These are phyloP conservation scores for Bembecia ichneumoniformis DNA, from an alignment of 2,888 invertebrate genomes.

Conservation along the genomic window DNA sequence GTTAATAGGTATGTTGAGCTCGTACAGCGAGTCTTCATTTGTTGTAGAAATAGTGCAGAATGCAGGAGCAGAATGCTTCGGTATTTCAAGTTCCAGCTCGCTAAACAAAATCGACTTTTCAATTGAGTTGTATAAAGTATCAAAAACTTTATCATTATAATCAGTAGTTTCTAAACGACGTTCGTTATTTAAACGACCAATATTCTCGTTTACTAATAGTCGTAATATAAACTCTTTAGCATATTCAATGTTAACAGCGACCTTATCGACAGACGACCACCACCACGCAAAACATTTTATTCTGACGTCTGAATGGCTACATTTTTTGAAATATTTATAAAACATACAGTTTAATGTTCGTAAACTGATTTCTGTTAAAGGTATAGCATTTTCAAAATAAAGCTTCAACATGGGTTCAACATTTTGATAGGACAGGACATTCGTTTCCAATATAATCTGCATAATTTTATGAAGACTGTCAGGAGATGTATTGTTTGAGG, in stretches of 20 bases:
- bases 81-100: conserved; percentile 41
- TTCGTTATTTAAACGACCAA: conserved; percentile 11
- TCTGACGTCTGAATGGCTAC: conserved; percentile 31
- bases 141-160: conserved; percentile 21
- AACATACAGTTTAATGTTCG: conserved; percentile 38
- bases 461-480: conserved; percentile 44
- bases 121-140: conserved; percentile 34
- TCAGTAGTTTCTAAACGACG: conserved; percentile 9
- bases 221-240: conserved; percentile 34
- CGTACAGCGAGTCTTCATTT: conserved; percentile 15
- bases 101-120: conserved; percentile 47
- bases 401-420: conserved; percentile 44
- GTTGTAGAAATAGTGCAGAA: conserved; percentile 3
- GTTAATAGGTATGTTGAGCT: conserved; percentile 25
- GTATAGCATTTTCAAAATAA: conserved; percentile 55
- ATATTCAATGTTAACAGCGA: conserved; percentile 6
- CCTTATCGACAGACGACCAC: not conserved
- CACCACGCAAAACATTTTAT: conserved; percentile 41
- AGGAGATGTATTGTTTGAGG: conserved; percentile 28
- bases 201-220: conserved; percentile 43
- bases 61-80: not conserved
- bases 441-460: conserved; percentile 31
- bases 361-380: conserved; percentile 38
- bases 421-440: conserved; percentile 34
- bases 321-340: conserved; percentile 46